A percentile compares a stretch with the other conserved stretches of the same genome.
Evolutionary conservation across 2,113 vertebrate species (phyloP).

Genomic region (Boulengeromyrus knoepffleri): DNA sequence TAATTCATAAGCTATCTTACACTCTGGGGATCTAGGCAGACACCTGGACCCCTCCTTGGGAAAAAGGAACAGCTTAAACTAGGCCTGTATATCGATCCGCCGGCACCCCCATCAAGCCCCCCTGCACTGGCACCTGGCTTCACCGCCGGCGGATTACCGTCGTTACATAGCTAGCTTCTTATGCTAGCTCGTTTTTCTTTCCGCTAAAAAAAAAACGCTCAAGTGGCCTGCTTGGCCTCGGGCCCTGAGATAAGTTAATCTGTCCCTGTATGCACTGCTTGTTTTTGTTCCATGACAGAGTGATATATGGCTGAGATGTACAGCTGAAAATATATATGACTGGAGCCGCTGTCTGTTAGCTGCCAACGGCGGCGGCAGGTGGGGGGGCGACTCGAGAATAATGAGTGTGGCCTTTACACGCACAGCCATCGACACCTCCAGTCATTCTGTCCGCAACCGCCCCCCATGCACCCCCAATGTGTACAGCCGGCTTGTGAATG

Average conservation of each 20-base stretch:
- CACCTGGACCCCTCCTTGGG: background rate
- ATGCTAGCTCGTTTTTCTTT: background rate
- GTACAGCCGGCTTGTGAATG: background rate
- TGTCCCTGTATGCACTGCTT: background rate
- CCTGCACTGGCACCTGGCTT: background rate
- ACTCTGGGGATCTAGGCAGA: background rate
- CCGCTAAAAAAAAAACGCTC: background rate
- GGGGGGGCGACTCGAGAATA: background rate
- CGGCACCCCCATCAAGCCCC: background rate
- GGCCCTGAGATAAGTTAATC: background rate
- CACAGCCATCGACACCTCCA: background rate
- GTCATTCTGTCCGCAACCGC: background rate
- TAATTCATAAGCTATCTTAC: background rate
- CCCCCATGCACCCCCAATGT: background rate
- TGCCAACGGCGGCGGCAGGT: background rate
- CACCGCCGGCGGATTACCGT: too few relatives aligned
- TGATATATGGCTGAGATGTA: background rate
- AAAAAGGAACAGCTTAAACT: background rate
- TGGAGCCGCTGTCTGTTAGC: background rate
- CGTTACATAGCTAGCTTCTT: background rate
- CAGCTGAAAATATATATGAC: background rate
- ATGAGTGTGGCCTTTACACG: background rate
- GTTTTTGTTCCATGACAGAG: background rate
- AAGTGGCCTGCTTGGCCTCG: background rate
- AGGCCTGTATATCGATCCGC: background rate